Evolutionary conservation across 2,888 invertebrate genomes (phyloP).

Genomic region (Limenitis camilla): DNA sequence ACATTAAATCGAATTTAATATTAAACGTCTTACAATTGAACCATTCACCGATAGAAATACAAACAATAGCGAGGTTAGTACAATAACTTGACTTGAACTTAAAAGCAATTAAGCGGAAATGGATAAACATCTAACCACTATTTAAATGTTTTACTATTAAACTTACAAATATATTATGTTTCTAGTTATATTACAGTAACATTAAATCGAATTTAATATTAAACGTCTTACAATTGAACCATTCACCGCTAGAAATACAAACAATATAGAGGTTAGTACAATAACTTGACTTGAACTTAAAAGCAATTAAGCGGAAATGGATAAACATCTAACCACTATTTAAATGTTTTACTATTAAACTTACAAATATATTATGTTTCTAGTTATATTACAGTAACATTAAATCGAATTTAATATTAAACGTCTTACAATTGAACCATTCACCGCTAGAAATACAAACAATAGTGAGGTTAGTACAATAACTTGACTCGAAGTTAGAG

Average conservation of each 20-base stretch:
- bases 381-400: no score
- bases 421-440: no score
- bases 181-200: no score
- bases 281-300: conserved; percentile 8
- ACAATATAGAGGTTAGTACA: conserved; percentile 6
- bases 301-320: conserved; percentile 7
- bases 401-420: no score
- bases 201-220: no score
- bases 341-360: neutral
- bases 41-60: neutral
- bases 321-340: conserved; percentile 8
- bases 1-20: no score
- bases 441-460: neutral
- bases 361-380: no score
- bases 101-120: conserved; percentile 8
- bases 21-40: no score
- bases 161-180: no score
- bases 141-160: neutral
- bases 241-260: neutral
- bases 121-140: conserved; percentile 8
- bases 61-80: conserved; percentile 7
- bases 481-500: conserved; percentile 9
- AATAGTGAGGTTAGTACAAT: conserved; percentile 5
- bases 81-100: conserved; percentile 8
- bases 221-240: no score